A percentile compares a stretch with the other conserved stretches of the same genome.
phyloP scores from a whole-genome alignment of 2,888 invertebrate genomes.

The Andrena hattorfiana region DNA sequence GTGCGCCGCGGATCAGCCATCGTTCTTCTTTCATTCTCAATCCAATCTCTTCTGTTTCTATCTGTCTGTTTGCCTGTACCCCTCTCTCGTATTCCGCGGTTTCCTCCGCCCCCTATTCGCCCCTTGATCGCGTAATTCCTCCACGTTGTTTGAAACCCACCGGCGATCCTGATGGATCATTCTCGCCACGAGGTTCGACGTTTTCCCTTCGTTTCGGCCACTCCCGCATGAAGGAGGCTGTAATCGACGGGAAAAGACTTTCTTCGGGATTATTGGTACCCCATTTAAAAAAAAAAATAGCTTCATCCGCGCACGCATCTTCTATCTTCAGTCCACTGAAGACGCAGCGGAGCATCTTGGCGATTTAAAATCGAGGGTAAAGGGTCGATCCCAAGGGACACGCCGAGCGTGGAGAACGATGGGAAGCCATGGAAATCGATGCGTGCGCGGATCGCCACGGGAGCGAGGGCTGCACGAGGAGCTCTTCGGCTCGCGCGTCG shows the following conservation, averaged over 20 bases:
- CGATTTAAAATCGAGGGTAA: constrained; percentile 10
- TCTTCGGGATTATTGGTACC: constrained; percentile 11
- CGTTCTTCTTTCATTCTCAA: constrained; percentile 14
- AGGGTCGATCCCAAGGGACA: not conserved
- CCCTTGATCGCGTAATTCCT: constrained; percentile 12
- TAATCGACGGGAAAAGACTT: constrained; percentile 4
- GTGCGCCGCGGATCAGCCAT: constrained; percentile 19
- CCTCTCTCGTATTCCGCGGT: constrained; percentile 11
- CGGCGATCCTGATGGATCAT: constrained; percentile 49
- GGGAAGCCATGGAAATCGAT: constrained; percentile 55
- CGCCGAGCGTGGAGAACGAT: constrained; percentile 35
- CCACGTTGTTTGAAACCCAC: constrained; percentile 14
- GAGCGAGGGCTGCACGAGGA: constrained; percentile 26
- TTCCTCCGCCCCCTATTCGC: not conserved
- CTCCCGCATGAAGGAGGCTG: constrained; percentile 15
- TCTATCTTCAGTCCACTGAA: not conserved
- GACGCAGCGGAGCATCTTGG: too few species aligned
- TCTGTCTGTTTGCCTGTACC: constrained; percentile 2
- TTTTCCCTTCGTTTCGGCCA: not conserved
- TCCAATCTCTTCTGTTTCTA: constrained; percentile 4
- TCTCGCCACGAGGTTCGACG: constrained; percentile 40
- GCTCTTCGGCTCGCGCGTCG: constrained; percentile 43
- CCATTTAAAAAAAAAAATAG: not conserved
- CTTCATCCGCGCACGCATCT: constrained; percentile 1
- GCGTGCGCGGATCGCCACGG: constrained; percentile 39